Conservation (phyloP, 2,113 vertebrate genomes). For the Boulengeromyrus knoepffleri region DNA sequence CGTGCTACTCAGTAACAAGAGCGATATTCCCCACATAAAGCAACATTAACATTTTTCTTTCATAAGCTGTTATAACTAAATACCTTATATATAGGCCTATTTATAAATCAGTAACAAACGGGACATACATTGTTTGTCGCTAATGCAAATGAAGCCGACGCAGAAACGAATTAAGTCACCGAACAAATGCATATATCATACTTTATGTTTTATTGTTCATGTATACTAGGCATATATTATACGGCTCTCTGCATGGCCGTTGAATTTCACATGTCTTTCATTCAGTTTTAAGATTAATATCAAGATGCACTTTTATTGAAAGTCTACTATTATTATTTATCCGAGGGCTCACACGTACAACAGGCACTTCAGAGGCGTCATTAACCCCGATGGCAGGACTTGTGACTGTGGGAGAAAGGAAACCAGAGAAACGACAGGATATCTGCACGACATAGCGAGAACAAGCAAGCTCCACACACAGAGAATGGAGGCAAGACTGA, state of each 20-base stretch:
- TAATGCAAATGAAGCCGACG: background rate
- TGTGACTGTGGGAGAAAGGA: background rate
- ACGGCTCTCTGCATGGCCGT: background rate
- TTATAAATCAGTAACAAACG: background rate
- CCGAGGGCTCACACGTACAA: background rate
- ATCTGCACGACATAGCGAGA: background rate
- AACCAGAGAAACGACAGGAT: background rate
- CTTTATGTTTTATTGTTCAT: background rate
- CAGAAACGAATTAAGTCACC: background rate
- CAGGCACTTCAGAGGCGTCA: background rate
- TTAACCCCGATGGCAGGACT: background rate
- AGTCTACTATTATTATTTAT: background rate
- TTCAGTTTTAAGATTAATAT: background rate
- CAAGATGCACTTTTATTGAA: background rate
- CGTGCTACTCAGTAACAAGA: background rate
- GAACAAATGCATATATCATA: background rate
- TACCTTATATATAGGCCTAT: background rate
- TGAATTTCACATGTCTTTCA: background rate
- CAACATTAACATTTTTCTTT: background rate
- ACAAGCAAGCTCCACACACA: background rate
- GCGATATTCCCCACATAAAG: background rate
- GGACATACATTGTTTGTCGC: background rate
- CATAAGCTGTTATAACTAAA: background rate
- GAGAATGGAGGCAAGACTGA: background rate
- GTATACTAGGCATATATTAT: background rate